A percentile compares a stretch with the other conserved stretches of the same genome.
Evolutionary conservation across 2,113 vertebrate genomes (phyloP).

Genomic region (Cervus canadensis): DNA sequence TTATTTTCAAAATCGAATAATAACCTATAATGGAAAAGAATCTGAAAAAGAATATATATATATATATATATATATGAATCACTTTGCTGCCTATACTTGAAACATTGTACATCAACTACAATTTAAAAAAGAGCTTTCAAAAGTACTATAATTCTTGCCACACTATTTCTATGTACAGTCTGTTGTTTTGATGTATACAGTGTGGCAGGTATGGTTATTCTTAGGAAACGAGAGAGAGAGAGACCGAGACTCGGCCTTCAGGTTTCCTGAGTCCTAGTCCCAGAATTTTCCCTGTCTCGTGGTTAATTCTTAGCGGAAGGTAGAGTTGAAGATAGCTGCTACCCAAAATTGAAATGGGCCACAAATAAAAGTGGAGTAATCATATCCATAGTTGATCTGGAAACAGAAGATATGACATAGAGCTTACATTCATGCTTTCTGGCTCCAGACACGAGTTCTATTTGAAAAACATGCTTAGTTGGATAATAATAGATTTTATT

Average conservation of each 20-base stretch:
- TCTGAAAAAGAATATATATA: neutral
- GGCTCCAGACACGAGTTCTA: neutral
- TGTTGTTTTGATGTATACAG: neutral
- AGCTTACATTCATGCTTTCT: neutral
- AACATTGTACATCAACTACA: neutral
- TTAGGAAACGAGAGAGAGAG: neutral
- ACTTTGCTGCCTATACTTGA: neutral
- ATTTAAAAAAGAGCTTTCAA: neutral
- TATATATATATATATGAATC: neutral
- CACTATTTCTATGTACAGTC: neutral
- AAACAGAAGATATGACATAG: neutral
- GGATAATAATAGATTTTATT: neutral
- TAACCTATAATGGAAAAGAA: neutral
- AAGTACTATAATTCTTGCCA: neutral
- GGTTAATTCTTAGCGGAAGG: neutral
- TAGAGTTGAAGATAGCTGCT: neutral
- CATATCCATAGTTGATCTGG: neutral
- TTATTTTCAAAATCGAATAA: neutral
- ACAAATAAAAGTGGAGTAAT: neutral
- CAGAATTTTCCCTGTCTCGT: neutral
- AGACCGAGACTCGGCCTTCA: neutral
- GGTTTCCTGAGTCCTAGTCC: neutral
- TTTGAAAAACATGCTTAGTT: neutral
- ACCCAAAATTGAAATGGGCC: neutral
- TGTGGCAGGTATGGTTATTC: neutral